These are phyloP conservation scores for Uromys caudimaculatus DNA, from an alignment of 2,797 vertebrate genomes.

Conservation along the genomic window DNA sequence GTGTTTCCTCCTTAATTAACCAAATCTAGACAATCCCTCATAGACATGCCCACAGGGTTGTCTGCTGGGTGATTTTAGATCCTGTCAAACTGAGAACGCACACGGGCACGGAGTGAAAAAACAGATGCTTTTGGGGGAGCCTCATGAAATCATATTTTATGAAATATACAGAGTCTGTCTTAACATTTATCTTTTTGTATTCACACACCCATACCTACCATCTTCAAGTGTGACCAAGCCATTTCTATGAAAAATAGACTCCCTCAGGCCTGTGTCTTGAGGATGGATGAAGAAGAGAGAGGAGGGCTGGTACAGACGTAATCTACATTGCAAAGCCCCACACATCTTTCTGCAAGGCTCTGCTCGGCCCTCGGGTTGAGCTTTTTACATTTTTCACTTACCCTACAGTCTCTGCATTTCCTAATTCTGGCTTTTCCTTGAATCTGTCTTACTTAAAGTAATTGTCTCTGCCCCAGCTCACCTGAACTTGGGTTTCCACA, in stretches of 20 bases:
- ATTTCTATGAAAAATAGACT: background rate
- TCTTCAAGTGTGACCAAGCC: background rate
- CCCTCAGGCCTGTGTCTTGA: slow-evolving; percentile 9
- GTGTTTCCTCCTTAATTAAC: background rate
- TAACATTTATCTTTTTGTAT: background rate
- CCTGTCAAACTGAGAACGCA: background rate
- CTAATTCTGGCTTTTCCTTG: background rate
- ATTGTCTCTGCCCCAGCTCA: background rate
- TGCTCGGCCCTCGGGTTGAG: background rate
- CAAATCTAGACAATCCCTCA: background rate
- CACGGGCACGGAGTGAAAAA: background rate
- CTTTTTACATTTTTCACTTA: background rate
- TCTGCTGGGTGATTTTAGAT: background rate
- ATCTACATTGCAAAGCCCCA: background rate
- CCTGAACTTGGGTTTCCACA: background rate
- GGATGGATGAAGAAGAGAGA: background rate
- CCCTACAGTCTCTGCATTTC: background rate
- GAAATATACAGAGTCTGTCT: background rate
- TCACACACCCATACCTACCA: background rate
- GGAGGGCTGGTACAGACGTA: background rate
- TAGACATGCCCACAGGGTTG: background rate
- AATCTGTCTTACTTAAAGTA: background rate
- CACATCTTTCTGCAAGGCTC: background rate
- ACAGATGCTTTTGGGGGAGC: background rate
- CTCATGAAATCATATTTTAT: background rate